Percentiles rank a stretch among this genome's conserved stretches.
These are phyloP conservation scores for Silurus asotus DNA, from an alignment of 2,113 vertebrate genomes.

Conservation along the genomic window DNA sequence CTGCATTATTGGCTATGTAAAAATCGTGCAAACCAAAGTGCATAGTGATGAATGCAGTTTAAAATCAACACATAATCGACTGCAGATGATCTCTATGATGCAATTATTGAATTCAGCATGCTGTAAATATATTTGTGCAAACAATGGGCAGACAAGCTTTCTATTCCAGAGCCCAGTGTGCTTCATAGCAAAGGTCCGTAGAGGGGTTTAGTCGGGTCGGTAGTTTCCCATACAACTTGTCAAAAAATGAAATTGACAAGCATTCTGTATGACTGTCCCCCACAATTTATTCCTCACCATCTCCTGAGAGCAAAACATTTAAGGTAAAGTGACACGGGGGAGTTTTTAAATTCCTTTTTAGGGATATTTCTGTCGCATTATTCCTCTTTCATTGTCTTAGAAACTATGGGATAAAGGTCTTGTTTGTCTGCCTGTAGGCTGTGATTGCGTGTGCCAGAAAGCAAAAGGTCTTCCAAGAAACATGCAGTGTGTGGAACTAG, in stretches of 20 bases:
- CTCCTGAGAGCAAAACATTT: background rate
- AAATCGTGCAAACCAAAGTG: background rate
- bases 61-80: background rate
- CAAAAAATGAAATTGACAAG: background rate
- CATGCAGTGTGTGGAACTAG: background rate
- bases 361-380: background rate
- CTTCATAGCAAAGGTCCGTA: background rate
- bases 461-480: background rate
- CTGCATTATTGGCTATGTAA: background rate
- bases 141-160: background rate
- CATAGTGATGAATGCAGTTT: background rate
- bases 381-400: background rate
- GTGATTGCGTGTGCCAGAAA: background rate
- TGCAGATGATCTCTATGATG: background rate
- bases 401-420: background rate
- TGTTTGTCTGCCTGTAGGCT: too few species aligned
- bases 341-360: too few species aligned
- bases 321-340: too few species aligned
- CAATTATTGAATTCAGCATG: background rate
- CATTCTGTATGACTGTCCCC: background rate
- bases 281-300: background rate
- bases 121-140: background rate
- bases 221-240: slow-evolving; percentile 7
- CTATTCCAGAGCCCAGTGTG: background rate
- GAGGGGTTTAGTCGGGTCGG: background rate